A percentile compares a stretch with the other conserved stretches of the same genome.
Conservation (phyloP, 23 tunicate species). For the Diplosoma virens region DNA sequence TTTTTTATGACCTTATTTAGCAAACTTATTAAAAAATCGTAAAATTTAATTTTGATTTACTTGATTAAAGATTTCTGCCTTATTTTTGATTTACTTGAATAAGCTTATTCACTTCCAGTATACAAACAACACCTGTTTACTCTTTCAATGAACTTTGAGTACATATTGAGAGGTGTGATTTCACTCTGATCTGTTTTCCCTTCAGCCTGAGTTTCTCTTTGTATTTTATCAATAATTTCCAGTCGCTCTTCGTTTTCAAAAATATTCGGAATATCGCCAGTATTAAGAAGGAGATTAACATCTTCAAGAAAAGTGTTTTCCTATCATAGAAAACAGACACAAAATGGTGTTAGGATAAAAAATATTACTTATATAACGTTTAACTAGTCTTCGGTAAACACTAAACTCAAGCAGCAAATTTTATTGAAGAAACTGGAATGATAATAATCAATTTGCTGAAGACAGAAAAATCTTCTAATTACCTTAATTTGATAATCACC, state of each 20-base stretch:
- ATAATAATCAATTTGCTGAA: too few species aligned
- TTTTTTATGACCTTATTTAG: background rate
- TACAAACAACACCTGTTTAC: conserved; percentile 85
- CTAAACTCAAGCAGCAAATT: too few species aligned
- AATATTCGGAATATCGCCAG: conserved; percentile 89
- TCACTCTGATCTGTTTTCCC: conserved; percentile 45
- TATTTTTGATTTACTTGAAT: too few species aligned
- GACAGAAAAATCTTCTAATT: too few species aligned
- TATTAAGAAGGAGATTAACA: conserved; percentile 70
- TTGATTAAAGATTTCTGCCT: too few species aligned
- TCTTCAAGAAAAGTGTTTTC: conserved; percentile 85
- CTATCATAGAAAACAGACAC: conserved; percentile 11
- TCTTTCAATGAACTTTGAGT: conserved; percentile 80
- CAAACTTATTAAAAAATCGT: too few species aligned
- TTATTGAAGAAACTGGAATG: too few species aligned
- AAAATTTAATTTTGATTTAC: too few species aligned
- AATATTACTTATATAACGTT: background rate
- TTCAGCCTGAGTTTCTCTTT: conserved; percentile 56
- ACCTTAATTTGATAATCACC: conserved; percentile 93
- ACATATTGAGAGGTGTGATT: conserved; percentile 78
- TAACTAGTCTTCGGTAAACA: background rate
- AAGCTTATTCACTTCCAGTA: too few species aligned
- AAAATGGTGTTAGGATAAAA: background rate
- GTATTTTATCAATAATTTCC: conserved; percentile 89
- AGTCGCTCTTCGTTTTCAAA: conserved; percentile 87